Percentiles rank a stretch among this genome's conserved stretches.
Conservation (phyloP, 30 jellyfish, hydroid and myxozoan species). For the Phacellophora camtschatica region DNA sequence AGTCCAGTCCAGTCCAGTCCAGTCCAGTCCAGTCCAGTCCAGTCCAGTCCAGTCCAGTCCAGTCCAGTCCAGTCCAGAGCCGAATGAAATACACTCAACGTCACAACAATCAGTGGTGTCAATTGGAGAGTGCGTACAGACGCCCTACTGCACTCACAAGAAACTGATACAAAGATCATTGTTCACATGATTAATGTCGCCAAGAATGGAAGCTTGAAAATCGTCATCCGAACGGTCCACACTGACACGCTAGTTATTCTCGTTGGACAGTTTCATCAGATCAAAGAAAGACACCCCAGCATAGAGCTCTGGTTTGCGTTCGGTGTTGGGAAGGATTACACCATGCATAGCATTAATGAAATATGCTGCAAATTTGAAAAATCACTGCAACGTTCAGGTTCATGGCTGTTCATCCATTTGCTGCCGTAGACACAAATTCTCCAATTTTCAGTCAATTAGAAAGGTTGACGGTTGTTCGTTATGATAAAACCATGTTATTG, state of each 20-base stretch:
- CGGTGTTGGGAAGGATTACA: slow-evolving; percentile 22
- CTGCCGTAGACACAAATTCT: not conserved
- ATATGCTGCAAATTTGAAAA: not conserved
- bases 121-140: no score
- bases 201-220: not conserved
- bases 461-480: not conserved
- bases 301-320: slow-evolving; percentile 31
- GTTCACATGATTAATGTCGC: slow-evolving; percentile 19
- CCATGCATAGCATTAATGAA: not conserved
- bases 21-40: no score
- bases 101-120: no score
- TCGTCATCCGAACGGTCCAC: slow-evolving; percentile 33
- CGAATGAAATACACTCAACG: no score
- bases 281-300: not conserved
- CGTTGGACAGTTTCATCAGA: not conserved
- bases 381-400: not conserved
- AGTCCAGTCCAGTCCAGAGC: no score
- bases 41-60: no score
- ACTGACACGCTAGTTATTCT: slow-evolving; percentile 29
- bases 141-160: no score
- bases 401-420: not conserved
- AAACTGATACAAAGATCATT: slow-evolving; percentile 30
- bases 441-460: not conserved
- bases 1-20: no score
- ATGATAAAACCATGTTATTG: not conserved